Conservation (phyloP, 2,888 invertebrate species). For the Busseola fusca region DNA sequence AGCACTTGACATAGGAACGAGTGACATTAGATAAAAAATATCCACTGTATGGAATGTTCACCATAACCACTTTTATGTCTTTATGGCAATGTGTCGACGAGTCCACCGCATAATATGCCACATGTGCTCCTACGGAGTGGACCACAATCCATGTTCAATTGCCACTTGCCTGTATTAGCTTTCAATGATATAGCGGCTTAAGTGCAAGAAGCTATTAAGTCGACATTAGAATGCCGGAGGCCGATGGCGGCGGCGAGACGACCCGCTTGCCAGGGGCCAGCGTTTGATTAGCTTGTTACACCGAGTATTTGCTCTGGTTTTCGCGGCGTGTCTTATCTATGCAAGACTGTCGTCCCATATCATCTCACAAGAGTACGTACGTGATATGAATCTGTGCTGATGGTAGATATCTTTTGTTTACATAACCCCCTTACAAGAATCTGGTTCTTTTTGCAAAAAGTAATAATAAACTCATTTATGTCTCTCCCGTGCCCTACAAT, state of each 20-base stretch:
- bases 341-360: conserved; percentile 67
- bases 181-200: conserved; percentile 67
- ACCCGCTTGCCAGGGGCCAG: conserved; percentile 65
- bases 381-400: conserved; percentile 69
- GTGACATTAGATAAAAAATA: conserved; percentile 21
- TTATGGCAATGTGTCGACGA: conserved; percentile 56
- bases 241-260: conserved; percentile 29
- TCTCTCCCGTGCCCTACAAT: conserved; percentile 60
- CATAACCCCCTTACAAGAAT: conserved; percentile 42
- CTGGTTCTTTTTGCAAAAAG: conserved; percentile 25
- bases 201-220: conserved; percentile 70
- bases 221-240: conserved; percentile 68
- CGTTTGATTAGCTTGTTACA: conserved; percentile 75
- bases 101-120: conserved; percentile 53
- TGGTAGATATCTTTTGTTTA: conserved; percentile 64
- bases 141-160: conserved; percentile 62
- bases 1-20: conserved; percentile 31
- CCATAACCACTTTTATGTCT: conserved; percentile 24
- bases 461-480: conserved; percentile 40
- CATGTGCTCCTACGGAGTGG: conserved; percentile 66
- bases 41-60: conserved; percentile 12
- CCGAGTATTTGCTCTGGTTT: conserved; percentile 77
- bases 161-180: conserved; percentile 65
- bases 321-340: conserved; percentile 80
- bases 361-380: conserved; percentile 72